A percentile compares a stretch with the other conserved stretches of the same genome.
Conservation (phyloP, 2,797 vertebrate species). For the Phataginus tricuspis region DNA sequence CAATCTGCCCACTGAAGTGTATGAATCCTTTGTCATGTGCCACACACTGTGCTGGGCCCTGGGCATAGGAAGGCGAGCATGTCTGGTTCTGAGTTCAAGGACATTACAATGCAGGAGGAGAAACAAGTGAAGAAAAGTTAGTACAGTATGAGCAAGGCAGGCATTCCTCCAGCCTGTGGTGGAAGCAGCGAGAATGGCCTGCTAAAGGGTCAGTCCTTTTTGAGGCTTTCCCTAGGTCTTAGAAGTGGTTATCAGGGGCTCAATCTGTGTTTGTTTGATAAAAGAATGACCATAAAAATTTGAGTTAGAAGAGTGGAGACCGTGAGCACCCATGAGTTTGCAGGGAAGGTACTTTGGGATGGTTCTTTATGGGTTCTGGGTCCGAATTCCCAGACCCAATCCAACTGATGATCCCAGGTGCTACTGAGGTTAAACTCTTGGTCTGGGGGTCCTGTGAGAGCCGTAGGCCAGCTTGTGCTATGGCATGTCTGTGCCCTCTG, state of each 20-base stretch:
- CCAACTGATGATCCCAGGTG: background rate
- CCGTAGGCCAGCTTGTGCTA: background rate
- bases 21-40: background rate
- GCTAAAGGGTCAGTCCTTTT: background rate
- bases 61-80: background rate
- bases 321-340: background rate
- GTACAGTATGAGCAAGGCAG: background rate
- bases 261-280: background rate
- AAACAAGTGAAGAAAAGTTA: background rate
- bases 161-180: background rate
- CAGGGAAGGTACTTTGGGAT: background rate
- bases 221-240: background rate
- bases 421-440: background rate
- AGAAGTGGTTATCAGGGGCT: background rate
- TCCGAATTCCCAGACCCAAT: background rate
- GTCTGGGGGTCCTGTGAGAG: background rate
- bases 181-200: background rate
- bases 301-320: background rate
- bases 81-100: background rate
- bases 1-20: background rate
- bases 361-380: background rate
- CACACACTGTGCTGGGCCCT: background rate
- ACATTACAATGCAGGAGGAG: background rate
- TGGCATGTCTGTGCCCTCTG: background rate
- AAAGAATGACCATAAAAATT: constrained; percentile 5